These are phyloP conservation scores for Clinocottus analis DNA, from an alignment of 2,113 vertebrate species.

Conservation along the genomic window DNA sequence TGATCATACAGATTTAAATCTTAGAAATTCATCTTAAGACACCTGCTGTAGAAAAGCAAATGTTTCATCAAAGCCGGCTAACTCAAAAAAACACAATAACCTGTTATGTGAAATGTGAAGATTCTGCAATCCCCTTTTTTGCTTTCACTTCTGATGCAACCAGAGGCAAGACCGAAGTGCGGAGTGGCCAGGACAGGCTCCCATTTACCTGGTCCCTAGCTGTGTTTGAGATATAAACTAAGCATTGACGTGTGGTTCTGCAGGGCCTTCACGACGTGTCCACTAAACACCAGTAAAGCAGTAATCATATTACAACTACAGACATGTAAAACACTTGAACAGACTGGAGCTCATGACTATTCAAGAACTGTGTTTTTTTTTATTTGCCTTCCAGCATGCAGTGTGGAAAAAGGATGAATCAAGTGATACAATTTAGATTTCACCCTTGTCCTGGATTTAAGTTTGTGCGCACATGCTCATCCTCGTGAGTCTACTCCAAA, in stretches of 20 bases:
- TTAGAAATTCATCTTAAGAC: constrained; percentile 23
- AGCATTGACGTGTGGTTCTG: constrained; percentile 15
- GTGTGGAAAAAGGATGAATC: not conserved
- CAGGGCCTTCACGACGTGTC: not conserved
- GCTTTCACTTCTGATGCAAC: constrained; percentile 72
- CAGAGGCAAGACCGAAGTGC: constrained; percentile 59
- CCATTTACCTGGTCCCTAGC: constrained; percentile 32
- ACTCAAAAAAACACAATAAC: constrained; percentile 39
- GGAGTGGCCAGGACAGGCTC: constrained; percentile 22
- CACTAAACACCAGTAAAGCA: constrained; percentile 2
- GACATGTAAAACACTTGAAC: not conserved
- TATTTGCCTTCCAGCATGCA: not conserved
- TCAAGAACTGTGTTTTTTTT: not conserved
- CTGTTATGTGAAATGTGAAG: constrained; percentile 41
- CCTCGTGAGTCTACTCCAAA: too few relatives aligned
- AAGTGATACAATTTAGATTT: not conserved
- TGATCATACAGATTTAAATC: constrained; percentile 25
- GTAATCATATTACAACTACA: constrained; percentile 1
- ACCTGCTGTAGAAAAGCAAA: constrained; percentile 27
- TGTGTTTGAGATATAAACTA: constrained; percentile 24
- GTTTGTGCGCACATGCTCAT: not conserved
- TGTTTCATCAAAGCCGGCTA: constrained; percentile 44
- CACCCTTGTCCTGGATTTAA: not conserved
- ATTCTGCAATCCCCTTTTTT: not conserved
- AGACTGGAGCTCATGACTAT: not conserved